These are phyloP conservation scores for Apostichopus californicus DNA, from an alignment of 35 echinoderm and acorn worm genomes.

Conservation along the genomic window DNA sequence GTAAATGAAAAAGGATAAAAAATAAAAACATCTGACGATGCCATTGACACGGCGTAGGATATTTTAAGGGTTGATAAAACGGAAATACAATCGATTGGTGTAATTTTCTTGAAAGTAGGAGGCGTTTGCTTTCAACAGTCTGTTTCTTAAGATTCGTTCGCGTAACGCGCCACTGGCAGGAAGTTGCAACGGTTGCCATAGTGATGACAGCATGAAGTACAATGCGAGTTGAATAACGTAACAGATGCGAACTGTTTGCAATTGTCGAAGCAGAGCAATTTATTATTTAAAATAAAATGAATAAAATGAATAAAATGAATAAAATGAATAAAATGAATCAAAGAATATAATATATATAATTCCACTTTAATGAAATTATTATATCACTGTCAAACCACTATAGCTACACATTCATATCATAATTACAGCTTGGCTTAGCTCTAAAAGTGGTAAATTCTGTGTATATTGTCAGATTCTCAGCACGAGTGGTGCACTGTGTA, in stretches of 20 bases:
- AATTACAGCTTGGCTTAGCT: too few relatives aligned
- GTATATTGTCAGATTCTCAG: too few relatives aligned
- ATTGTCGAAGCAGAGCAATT: too few relatives aligned
- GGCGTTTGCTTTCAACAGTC: neutral
- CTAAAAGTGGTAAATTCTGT: too few relatives aligned
- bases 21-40: neutral
- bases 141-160: neutral
- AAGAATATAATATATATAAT: too few relatives aligned
- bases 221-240: neutral
- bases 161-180: neutral
- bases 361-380: too few relatives aligned
- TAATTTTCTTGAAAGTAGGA: neutral
- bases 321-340: too few relatives aligned
- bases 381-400: too few relatives aligned
- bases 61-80: neutral
- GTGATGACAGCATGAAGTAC: neutral
- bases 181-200: neutral
- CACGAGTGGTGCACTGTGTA: too few relatives aligned
- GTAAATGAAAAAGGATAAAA: neutral
- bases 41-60: neutral
- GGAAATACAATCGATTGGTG: neutral
- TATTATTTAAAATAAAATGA: too few relatives aligned
- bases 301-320: too few relatives aligned
- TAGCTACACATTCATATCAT: too few relatives aligned
- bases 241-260: neutral